phyloP scores from a whole-genome alignment of 2,113 vertebrate genomes.

The Spea bombifrons region DNA sequence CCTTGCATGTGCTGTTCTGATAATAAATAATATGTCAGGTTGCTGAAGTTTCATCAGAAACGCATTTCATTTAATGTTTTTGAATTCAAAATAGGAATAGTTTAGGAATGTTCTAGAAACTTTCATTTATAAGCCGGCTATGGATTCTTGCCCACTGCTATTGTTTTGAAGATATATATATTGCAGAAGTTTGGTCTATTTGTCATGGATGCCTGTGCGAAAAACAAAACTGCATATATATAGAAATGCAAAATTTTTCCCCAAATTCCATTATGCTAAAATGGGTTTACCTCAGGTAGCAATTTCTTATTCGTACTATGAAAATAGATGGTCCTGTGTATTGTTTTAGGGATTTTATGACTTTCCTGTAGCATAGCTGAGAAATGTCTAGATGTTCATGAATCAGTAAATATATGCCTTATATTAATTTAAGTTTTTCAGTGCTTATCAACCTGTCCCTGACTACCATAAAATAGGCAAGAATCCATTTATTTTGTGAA shows the following conservation, averaged over 20 bases:
- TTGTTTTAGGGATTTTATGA: slow-evolving; percentile 29
- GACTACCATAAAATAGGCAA: slow-evolving; percentile 23
- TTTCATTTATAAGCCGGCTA: slow-evolving; percentile 17
- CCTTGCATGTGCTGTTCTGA: not conserved
- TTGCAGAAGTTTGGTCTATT: not conserved
- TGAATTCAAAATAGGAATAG: not conserved
- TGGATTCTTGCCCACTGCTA: slow-evolving; percentile 33
- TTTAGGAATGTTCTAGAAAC: not conserved
- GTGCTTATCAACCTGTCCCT: slow-evolving; percentile 17
- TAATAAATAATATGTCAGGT: not conserved
- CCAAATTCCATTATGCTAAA: slow-evolving; percentile 26
- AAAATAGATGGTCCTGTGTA: slow-evolving; percentile 24
- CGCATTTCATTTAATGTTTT: slow-evolving; percentile 7
- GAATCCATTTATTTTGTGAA: slow-evolving; percentile 13
- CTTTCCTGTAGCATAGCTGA: slow-evolving; percentile 5
- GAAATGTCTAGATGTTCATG: slow-evolving; percentile 16
- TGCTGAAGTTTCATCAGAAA: not conserved
- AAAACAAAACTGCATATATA: not conserved
- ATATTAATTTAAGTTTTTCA: slow-evolving; percentile 16
- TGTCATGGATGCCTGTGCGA: not conserved
- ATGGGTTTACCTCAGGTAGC: slow-evolving; percentile 20
- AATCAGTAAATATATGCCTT: slow-evolving; percentile 31
- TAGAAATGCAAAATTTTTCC: slow-evolving; percentile 15
- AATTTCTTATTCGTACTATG: slow-evolving; percentile 26
- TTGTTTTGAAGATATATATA: slow-evolving; percentile 45